phyloP scores from a whole-genome alignment of 2,113 vertebrate genomes.

The Ploceus nigricollis region DNA sequence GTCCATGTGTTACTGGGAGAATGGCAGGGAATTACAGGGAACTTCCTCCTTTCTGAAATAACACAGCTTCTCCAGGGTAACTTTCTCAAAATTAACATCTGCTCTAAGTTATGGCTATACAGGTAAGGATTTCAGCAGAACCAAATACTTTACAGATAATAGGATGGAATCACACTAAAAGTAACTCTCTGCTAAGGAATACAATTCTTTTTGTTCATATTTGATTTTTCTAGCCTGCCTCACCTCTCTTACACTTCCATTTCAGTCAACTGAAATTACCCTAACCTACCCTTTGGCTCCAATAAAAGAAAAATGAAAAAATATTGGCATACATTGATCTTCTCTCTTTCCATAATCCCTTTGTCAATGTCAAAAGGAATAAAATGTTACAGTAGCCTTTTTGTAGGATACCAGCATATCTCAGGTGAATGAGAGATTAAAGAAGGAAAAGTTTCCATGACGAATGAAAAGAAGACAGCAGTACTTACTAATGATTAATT shows the following conservation, averaged over 20 bases:
- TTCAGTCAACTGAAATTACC: constrained; percentile 23
- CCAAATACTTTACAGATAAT: background rate
- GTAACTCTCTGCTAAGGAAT: background rate
- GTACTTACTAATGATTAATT: background rate
- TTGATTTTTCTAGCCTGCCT: background rate
- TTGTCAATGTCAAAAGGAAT: constrained; percentile 11
- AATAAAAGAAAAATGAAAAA: constrained; percentile 16
- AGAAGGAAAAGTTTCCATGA: background rate
- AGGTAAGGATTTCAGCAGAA: background rate
- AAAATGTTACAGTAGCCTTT: background rate
- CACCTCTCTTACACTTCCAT: background rate
- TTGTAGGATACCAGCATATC: background rate
- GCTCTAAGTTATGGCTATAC: background rate
- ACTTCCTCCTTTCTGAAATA: background rate
- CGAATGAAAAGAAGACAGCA: background rate
- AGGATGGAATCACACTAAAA: background rate
- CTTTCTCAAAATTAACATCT: background rate
- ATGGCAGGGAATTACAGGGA: background rate
- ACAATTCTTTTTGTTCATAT: background rate
- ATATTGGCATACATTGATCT: constrained; percentile 11
- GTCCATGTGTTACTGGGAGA: background rate
- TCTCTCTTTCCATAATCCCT: background rate
- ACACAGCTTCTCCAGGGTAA: background rate
- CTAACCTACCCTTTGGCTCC: background rate
- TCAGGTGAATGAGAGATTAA: background rate